These are phyloP conservation scores for Sclerurus mexicanus DNA, from an alignment of 2,113 vertebrate genomes.

Conservation along the genomic window DNA sequence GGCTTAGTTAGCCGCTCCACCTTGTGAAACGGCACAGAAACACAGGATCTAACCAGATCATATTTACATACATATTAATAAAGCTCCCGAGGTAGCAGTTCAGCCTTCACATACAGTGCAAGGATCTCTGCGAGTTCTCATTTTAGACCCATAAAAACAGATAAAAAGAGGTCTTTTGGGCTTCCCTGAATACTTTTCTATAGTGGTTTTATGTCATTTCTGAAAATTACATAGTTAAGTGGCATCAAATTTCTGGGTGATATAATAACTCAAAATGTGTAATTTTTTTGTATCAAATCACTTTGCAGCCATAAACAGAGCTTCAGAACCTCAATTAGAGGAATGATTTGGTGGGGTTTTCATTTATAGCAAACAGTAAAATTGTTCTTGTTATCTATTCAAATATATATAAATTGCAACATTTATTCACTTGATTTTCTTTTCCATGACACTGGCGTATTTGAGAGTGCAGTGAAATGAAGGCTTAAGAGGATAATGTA, in stretches of 20 bases:
- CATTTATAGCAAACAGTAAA: constrained; percentile 42
- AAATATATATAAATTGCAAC: constrained; percentile 38
- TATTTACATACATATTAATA: constrained; percentile 46
- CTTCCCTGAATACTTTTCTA: constrained; percentile 52
- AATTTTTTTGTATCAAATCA: constrained; percentile 39
- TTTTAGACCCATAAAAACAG: constrained; percentile 57
- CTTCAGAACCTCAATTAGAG: constrained; percentile 46
- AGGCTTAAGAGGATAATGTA: not conserved
- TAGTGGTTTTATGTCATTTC: constrained; percentile 51
- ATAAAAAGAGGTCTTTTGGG: constrained; percentile 62
- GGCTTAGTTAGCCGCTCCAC: constrained; percentile 19
- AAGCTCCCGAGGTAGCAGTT: constrained; percentile 46
- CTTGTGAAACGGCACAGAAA: constrained; percentile 24
- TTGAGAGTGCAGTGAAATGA: not conserved
- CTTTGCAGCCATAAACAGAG: constrained; percentile 47
- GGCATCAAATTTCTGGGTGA: constrained; percentile 60
- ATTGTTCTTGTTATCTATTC: constrained; percentile 58
- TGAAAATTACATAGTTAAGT: constrained; percentile 69
- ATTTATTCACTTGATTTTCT: constrained; percentile 35
- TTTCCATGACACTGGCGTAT: not conserved
- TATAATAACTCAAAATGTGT: constrained; percentile 37
- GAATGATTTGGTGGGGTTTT: constrained; percentile 11
- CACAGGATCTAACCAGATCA: constrained; percentile 29
- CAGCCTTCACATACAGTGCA: constrained; percentile 22
- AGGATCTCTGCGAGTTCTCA: constrained; percentile 47